Evolutionary conservation across 2,113 vertebrate genomes (phyloP).

Genomic region (Litocranius walleri): DNA sequence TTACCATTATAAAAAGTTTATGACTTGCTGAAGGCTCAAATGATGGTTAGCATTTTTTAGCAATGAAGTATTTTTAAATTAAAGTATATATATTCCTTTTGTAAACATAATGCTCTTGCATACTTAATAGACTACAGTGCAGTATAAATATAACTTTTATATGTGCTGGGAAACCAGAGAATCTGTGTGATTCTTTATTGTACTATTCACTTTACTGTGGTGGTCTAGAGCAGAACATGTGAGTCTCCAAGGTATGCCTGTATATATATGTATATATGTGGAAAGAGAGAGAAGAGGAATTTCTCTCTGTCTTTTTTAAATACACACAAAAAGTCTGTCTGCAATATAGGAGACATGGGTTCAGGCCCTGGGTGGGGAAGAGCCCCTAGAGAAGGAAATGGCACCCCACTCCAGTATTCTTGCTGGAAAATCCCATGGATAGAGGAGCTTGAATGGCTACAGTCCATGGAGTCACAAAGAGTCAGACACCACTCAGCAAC

Average conservation of each 20-base stretch:
- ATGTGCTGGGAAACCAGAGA: neutral
- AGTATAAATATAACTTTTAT: neutral
- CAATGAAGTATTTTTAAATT: neutral
- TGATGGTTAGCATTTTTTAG: neutral
- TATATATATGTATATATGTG: neutral
- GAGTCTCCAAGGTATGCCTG: neutral
- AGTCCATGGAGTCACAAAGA: neutral
- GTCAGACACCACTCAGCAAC: neutral
- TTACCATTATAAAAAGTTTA: neutral
- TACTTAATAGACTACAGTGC: neutral
- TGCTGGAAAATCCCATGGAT: neutral
- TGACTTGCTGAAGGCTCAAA: neutral
- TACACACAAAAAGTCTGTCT: neutral
- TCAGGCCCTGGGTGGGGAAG: neutral
- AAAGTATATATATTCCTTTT: neutral
- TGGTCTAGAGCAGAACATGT: neutral
- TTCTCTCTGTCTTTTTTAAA: constrained; percentile 4
- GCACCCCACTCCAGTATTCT: neutral
- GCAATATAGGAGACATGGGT: neutral
- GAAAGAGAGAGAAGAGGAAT: neutral
- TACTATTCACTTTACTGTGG: neutral
- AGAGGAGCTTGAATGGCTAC: neutral
- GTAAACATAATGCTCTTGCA: neutral
- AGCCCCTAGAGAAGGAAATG: neutral
- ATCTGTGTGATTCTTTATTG: neutral